These are phyloP conservation scores for Brenthis hecate DNA, from an alignment of 2,888 invertebrate species.

Conservation along the genomic window DNA sequence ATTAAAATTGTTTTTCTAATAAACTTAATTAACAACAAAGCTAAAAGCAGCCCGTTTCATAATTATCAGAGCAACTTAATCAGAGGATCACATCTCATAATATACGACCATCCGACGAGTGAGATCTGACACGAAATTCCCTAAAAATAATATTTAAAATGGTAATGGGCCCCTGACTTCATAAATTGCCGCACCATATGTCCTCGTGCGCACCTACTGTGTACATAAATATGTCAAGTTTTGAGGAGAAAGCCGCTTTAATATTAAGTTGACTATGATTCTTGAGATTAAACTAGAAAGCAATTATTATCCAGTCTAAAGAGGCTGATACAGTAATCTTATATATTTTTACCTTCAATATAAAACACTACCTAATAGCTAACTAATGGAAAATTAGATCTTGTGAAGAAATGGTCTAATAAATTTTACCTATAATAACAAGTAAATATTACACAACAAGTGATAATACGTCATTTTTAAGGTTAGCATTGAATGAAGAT, in stretches of 20 bases:
- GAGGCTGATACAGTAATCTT: no score
- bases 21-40: slow-evolving; percentile 76
- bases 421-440: no score
- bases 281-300: slow-evolving; percentile 12
- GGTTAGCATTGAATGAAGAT: no score
- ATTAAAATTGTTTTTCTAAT: slow-evolving; percentile 41
- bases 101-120: slow-evolving; percentile 77
- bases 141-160: slow-evolving; percentile 83
- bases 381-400: no score
- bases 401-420: no score
- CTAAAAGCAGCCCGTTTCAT: slow-evolving; percentile 59
- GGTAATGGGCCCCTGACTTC: slow-evolving; percentile 79
- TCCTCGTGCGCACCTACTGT: slow-evolving; percentile 77
- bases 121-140: slow-evolving; percentile 83
- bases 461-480: no score
- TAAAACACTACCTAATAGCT: no score
- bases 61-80: slow-evolving; percentile 75
- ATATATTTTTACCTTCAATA: no score
- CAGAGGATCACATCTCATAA: slow-evolving; percentile 81
- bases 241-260: slow-evolving; percentile 70
- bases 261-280: slow-evolving; percentile 45
- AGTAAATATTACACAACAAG: no score
- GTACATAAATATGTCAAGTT: slow-evolving; percentile 82
- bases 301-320: slow-evolving; percentile 11
- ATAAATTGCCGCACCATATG: slow-evolving; percentile 82